These are phyloP conservation scores for Lasioglossum villosulum DNA, from an alignment of 2,888 invertebrate genomes.

Conservation along the genomic window DNA sequence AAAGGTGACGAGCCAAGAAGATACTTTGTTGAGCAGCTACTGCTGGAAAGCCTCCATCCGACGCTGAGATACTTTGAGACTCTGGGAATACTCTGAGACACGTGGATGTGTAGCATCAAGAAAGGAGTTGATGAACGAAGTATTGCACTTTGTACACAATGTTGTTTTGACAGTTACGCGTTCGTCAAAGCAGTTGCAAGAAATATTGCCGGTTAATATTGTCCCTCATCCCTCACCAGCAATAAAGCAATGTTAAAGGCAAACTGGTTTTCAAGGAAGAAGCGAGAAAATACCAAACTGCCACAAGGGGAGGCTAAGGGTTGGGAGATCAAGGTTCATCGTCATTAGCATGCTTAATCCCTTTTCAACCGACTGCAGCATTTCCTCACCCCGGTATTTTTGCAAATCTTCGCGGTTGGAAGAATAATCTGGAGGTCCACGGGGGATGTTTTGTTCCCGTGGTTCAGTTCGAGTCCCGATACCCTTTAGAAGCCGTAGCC, in stretches of 20 bases:
- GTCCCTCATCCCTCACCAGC: not conserved
- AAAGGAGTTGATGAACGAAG: not conserved
- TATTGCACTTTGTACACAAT: not conserved
- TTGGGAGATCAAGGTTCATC: not conserved
- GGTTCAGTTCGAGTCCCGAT: not conserved
- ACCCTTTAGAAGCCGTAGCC: constrained; percentile 32
- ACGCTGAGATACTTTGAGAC: not conserved
- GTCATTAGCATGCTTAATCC: not conserved
- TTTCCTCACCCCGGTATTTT: not conserved
- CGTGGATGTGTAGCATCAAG: not conserved
- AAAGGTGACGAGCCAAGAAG: not conserved
- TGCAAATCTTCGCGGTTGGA: not conserved
- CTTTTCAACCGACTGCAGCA: not conserved
- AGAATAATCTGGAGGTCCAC: constrained; percentile 4
- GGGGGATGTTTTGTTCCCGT: not conserved
- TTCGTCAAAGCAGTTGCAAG: too few species aligned
- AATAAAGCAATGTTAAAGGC: not conserved
- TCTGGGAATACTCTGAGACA: not conserved
- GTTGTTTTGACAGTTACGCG: not conserved
- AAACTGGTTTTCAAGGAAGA: not conserved
- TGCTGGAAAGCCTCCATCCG: not conserved
- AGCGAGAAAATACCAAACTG: not conserved
- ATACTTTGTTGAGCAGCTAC: not conserved
- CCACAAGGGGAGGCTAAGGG: not conserved
- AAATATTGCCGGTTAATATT: too few species aligned